These are phyloP conservation scores for Drosophila emarginata DNA, from an alignment of 2,888 invertebrate species.

Conservation along the genomic window DNA sequence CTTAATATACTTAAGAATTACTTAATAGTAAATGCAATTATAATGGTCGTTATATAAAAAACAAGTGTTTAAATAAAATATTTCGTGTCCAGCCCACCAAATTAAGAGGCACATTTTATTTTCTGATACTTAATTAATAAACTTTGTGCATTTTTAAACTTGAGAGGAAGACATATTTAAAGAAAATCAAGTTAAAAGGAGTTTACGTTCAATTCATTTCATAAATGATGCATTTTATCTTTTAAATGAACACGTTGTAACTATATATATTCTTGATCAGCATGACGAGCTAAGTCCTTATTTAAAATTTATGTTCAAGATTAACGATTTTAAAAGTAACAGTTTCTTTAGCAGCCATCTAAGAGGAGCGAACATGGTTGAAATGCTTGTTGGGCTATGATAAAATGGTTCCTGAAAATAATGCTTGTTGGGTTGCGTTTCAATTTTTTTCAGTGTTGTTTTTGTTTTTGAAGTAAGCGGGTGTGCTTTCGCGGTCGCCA, in stretches of 20 bases:
- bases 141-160: no score
- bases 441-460: background rate
- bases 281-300: no score
- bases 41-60: background rate
- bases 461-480: background rate
- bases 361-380: no score
- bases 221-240: no score
- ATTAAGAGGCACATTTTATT: background rate
- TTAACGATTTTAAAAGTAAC: no score
- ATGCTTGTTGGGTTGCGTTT: background rate
- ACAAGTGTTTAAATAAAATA: background rate
- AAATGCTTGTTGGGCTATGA: background rate
- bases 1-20: background rate
- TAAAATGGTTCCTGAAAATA: background rate
- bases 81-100: background rate
- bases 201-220: no score
- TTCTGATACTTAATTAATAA: background rate
- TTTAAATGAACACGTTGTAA: no score
- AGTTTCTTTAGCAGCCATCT: no score
- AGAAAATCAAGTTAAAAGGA: no score
- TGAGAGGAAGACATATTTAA: no score
- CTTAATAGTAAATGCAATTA: background rate
- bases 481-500: conserved; percentile 3
- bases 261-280: no score
- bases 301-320: no score